These are phyloP conservation scores for Aromia moschata DNA, from an alignment of 2,888 invertebrate species.

Conservation along the genomic window DNA sequence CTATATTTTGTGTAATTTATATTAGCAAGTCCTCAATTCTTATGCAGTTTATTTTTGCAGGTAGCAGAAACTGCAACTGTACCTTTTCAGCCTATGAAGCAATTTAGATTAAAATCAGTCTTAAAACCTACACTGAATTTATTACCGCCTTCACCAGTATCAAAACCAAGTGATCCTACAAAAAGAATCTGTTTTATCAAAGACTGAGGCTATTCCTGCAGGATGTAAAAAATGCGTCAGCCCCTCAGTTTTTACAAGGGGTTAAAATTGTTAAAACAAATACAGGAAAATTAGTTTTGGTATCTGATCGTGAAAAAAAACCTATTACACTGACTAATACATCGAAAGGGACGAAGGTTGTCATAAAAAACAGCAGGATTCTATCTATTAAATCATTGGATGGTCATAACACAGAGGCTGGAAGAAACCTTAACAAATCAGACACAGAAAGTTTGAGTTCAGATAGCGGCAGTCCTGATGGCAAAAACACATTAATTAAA, in stretches of 20 bases:
- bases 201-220: neutral
- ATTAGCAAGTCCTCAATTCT: no score
- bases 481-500: no score
- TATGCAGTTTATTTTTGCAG: conserved; percentile 21
- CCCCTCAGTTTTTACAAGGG: conserved; percentile 20
- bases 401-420: no score
- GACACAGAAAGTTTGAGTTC: no score
- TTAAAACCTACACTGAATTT: conserved; percentile 23
- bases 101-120: conserved; percentile 22
- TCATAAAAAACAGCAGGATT: conserved; percentile 10
- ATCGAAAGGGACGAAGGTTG: neutral
- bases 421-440: no score
- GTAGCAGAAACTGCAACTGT: neutral
- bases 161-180: neutral
- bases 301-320: conserved; percentile 48
- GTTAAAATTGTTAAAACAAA: conserved; percentile 28
- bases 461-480: no score
- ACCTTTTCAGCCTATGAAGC: neutral
- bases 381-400: conserved; percentile 6
- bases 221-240: neutral
- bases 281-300: conserved; percentile 22
- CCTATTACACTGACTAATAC: neutral
- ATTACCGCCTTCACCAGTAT: conserved; percentile 2
- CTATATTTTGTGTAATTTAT: no score
- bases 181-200: neutral